These are phyloP conservation scores for Scalopus aquaticus DNA, from an alignment of 2,113 vertebrate species.

Conservation along the genomic window DNA sequence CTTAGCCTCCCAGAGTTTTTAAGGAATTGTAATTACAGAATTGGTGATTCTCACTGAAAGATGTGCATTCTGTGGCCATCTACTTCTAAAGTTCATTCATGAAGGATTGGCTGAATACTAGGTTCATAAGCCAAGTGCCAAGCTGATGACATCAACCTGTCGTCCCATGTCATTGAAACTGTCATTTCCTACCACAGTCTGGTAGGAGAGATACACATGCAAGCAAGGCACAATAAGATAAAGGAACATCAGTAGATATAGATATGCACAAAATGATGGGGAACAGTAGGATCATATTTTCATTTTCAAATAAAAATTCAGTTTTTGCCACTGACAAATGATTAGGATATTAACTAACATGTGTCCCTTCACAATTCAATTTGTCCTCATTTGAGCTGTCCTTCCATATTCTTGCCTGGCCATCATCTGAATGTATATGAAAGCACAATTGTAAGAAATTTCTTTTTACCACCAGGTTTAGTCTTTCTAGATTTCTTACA, in stretches of 20 bases:
- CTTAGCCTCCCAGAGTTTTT: neutral
- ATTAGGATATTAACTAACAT: neutral
- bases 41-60: neutral
- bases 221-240: neutral
- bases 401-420: neutral
- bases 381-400: neutral
- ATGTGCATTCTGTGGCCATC: neutral
- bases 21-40: neutral
- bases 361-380: neutral
- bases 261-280: neutral
- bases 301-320: neutral
- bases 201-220: neutral
- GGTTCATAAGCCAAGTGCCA: neutral
- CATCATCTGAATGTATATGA: neutral
- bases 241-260: neutral
- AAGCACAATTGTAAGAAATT: neutral
- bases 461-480: neutral
- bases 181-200: neutral
- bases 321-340: neutral
- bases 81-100: neutral
- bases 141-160: neutral
- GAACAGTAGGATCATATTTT: neutral
- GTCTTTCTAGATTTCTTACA: neutral
- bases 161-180: neutral
- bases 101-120: neutral